Evolutionary conservation across 2,797 vertebrate species (phyloP), one percentile per base, ranked within the genome.

Genomic region (Hephaestus fuliginosus): DNA sequence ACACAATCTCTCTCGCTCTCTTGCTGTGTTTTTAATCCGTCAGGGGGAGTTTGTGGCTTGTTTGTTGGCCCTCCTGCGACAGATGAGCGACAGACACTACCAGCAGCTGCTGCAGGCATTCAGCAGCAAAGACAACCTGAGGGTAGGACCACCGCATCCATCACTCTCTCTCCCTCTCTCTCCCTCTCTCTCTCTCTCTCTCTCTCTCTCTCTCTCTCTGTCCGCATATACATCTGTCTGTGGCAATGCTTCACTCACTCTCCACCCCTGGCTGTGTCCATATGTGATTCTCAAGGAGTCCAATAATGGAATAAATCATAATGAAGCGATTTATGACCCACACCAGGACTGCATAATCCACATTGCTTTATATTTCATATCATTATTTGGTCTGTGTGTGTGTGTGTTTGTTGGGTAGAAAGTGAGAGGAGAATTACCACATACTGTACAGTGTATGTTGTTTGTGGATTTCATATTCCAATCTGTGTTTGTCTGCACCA

Each of bases 31-130:
- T 33, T 68, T 20, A 10, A 80, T n/a, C 48, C 51, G 39, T 61
- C 92, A 99, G 98, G 98, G 98, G 5, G 98, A 99, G 90, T 99
- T 99, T 95, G 98, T 99, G 84, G 96, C 97, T 0, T 99, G 98
- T 91, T 95, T 99, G 58, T 84, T 99, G 89, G 98, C 97, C 28
- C 94, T 99, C 0, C 92, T 99, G 84, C 95, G 97, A 81, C 98
- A 99, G 90, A 99, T 99, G 98, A 98, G 96, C 56, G 98, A 99
- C 88, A 95, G 96, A 86, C 98, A 99, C 92, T 99, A 98, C 88
- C 97, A 98, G 84, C 96, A 99, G 87, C 97, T 99, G 86, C 96
- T 99, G 77, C 97, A 98, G 83, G 96, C 97, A 43, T 99, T 98
- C 94, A 96, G 41, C 91, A 98, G 93, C 88, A 99, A 97, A 90